phyloP scores from a whole-genome alignment of 2,888 invertebrate genomes.

The Sarcophaga caerulescens region DNA sequence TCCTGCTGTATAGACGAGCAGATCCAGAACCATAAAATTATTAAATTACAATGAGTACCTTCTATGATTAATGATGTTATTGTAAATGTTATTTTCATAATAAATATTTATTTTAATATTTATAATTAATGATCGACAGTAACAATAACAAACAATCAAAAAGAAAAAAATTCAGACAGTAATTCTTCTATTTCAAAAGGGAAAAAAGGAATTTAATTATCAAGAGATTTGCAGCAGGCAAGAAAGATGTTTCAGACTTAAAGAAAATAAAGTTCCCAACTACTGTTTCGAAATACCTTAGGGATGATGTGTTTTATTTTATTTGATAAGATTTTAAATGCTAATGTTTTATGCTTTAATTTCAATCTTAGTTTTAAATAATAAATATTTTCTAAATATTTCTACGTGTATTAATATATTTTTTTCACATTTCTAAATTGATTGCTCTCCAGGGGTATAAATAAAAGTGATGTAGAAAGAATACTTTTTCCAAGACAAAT shows the following conservation, averaged over 20 bases:
- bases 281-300: slow-evolving; percentile 35
- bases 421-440: slow-evolving; percentile 63
- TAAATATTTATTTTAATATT: slow-evolving; percentile 49
- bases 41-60: slow-evolving; percentile 36
- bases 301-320: slow-evolving; percentile 4
- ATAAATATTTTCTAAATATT: slow-evolving; percentile 65
- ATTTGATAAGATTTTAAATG: no score
- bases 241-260: slow-evolving; percentile 53
- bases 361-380: slow-evolving; percentile 43
- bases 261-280: slow-evolving; percentile 18
- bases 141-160: no score
- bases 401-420: neutral
- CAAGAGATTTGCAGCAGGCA: slow-evolving; percentile 56
- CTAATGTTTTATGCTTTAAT: slow-evolving; percentile 43
- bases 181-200: neutral
- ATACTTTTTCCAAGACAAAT: neutral
- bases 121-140: slow-evolving; percentile 49
- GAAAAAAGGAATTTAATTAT: slow-evolving; percentile 49
- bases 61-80: slow-evolving; percentile 70
- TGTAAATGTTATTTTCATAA: neutral
- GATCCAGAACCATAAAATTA: neutral
- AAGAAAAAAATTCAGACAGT: neutral
- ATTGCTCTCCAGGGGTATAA: slow-evolving; percentile 73
- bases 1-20: slow-evolving; percentile 30
- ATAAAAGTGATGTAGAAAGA: neutral